Conservation (phyloP, 2,113 vertebrate species). For the Melanerpes formicivorus region DNA sequence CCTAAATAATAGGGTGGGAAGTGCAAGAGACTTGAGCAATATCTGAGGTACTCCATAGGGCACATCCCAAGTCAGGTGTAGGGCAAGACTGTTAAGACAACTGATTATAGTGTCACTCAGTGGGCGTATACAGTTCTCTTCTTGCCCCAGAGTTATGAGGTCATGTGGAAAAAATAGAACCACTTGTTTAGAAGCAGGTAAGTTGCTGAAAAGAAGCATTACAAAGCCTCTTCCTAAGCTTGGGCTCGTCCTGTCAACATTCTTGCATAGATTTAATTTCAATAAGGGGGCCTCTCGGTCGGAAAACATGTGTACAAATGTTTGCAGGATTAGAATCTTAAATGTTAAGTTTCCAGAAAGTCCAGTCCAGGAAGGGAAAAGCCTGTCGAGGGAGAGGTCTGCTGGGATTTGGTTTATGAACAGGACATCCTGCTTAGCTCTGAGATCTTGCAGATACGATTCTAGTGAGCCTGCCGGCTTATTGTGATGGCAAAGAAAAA, state of each 20-base stretch:
- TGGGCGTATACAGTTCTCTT: not conserved
- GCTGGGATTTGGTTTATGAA: slow-evolving; percentile 66
- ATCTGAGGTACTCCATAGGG: slow-evolving; percentile 21
- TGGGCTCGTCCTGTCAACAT: not conserved
- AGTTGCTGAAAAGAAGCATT: not conserved
- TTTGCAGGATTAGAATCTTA: slow-evolving; percentile 39
- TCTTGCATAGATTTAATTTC: not conserved
- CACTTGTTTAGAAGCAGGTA: slow-evolving; percentile 7
- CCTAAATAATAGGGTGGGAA: slow-evolving; percentile 61
- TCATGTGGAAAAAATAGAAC: slow-evolving; percentile 42
- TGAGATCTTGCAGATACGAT: slow-evolving; percentile 34
- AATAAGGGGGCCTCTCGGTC: not conserved
- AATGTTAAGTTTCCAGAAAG: slow-evolving; percentile 59
- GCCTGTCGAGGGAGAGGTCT: slow-evolving; percentile 50
- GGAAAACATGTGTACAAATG: not conserved
- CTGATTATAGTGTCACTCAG: slow-evolving; percentile 6
- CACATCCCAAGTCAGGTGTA: slow-evolving; percentile 36
- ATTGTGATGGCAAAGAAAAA: slow-evolving; percentile 59
- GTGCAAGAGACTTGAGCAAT: not conserved
- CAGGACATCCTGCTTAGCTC: slow-evolving; percentile 66
- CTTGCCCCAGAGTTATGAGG: slow-evolving; percentile 26
- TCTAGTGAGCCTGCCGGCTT: slow-evolving; percentile 6
- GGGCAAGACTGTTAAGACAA: slow-evolving; percentile 6
- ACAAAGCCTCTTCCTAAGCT: not conserved
- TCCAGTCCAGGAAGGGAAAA: slow-evolving; percentile 65